Evolutionary conservation across 2,113 vertebrate species (phyloP).

Genomic region (Tapirus terrestris): DNA sequence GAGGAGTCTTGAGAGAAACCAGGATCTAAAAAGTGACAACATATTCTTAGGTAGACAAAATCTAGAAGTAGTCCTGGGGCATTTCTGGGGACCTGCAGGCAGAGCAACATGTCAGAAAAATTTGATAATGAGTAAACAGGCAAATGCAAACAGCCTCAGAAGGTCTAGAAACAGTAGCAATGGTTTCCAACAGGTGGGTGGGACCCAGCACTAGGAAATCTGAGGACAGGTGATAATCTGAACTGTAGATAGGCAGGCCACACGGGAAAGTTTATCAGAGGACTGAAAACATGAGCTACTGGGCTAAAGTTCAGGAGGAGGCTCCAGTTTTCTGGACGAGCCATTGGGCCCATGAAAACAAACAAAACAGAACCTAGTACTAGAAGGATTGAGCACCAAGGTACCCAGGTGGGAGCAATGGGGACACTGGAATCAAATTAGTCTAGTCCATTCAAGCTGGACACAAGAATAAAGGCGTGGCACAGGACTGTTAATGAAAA

Average conservation of each 20-base stretch:
- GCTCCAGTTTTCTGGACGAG: not conserved
- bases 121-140: not conserved
- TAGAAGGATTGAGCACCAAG: not conserved
- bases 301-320: not conserved
- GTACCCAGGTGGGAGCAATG: accelerated
- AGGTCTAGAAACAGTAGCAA: too few relatives aligned
- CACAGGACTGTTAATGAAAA: not conserved
- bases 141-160: not conserved
- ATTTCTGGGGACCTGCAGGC: not conserved
- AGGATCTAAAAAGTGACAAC: not conserved
- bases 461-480: accelerated
- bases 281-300: not conserved
- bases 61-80: not conserved
- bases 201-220: not conserved
- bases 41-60: not conserved
- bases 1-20: not conserved
- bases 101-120: not conserved
- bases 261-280: not conserved
- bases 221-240: not conserved
- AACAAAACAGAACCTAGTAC: not conserved
- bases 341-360: not conserved
- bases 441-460: not conserved
- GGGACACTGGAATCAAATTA: too few relatives aligned
- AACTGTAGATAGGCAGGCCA: not conserved
- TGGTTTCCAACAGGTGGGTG: not conserved